These are phyloP conservation scores for Dreissena polymorpha DNA, from an alignment of 1,140 invertebrate species.

Conservation along the genomic window DNA sequence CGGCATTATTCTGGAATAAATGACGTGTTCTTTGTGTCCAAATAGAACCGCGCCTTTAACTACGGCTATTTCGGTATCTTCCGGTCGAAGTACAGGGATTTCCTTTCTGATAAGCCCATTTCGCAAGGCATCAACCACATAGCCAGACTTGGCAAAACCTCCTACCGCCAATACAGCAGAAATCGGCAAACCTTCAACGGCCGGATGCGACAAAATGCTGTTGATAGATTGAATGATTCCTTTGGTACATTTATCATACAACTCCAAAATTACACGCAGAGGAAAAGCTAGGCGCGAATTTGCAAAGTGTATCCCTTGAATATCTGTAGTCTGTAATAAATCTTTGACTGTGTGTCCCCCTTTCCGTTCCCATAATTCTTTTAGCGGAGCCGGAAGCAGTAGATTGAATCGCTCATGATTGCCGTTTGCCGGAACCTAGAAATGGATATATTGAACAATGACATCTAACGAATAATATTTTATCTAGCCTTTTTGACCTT, in stretches of 20 bases:
- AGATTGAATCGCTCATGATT: no score
- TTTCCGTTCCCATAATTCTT: no score
- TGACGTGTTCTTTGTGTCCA: slow-evolving; percentile 34
- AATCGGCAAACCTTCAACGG: slow-evolving; percentile 1
- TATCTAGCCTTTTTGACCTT: no score
- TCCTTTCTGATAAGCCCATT: neutral
- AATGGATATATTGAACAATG: no score
- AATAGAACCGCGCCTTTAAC: slow-evolving; percentile 33
- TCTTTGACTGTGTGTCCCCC: neutral
- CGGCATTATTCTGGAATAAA: slow-evolving; percentile 24
- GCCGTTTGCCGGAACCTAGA: no score
- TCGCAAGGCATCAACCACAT: slow-evolving; percentile 8
- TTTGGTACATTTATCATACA: slow-evolving; percentile 10
- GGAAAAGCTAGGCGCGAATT: neutral
- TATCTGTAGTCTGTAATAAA: neutral
- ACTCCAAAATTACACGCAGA: neutral
- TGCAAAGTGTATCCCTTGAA: slow-evolving; percentile 8
- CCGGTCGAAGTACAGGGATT: slow-evolving; percentile 22
- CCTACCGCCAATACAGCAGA: slow-evolving; percentile 21
- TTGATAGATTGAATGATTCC: slow-evolving; percentile 12
- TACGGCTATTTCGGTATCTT: slow-evolving; percentile 23
- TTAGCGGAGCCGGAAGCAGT: no score
- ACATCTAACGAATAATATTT: no score
- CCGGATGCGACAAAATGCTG: neutral
- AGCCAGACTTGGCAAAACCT: slow-evolving; percentile 23